A percentile compares a stretch with the other conserved stretches of the same genome.
Conservation (phyloP, 2,113 vertebrate species). For the Gymnorhina tibicen region DNA sequence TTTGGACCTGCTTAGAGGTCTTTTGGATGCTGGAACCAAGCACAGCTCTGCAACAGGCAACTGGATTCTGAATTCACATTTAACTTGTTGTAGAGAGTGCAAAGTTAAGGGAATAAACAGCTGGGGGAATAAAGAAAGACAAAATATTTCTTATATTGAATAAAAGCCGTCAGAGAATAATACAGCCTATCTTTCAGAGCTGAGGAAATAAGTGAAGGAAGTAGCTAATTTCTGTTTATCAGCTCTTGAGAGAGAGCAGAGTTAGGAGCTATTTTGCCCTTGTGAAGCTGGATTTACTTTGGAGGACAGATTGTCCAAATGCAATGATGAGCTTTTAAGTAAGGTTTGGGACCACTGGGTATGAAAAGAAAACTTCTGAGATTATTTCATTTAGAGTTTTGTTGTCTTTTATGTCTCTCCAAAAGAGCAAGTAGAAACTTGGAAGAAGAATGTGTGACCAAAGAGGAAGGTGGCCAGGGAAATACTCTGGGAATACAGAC, state of each 20-base stretch:
- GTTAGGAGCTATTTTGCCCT: not conserved
- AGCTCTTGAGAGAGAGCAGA: not conserved
- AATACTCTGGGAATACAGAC: not conserved
- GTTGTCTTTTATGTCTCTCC: not conserved
- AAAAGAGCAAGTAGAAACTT: not conserved
- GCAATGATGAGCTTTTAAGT: not conserved
- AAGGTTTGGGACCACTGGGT: not conserved
- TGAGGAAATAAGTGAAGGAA: not conserved
- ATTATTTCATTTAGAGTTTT: not conserved
- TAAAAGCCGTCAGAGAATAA: not conserved
- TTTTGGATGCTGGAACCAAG: not conserved
- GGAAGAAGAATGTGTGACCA: not conserved
- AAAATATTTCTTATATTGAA: not conserved
- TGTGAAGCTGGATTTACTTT: not conserved
- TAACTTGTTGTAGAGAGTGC: not conserved
- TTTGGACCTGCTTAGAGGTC: not conserved
- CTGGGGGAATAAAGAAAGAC: not conserved
- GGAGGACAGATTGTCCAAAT: not conserved
- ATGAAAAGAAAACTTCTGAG: not conserved
- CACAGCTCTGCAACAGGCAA: not conserved
- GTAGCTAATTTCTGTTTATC: not conserved
- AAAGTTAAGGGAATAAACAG: not conserved
- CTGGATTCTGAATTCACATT: not conserved
- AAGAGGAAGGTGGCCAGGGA: not conserved
- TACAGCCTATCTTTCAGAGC: not conserved